A percentile compares a stretch with the other conserved stretches of the same genome.
Conservation (phyloP, 92 coral and sea anemone genomes). For the Metridium senile region DNA sequence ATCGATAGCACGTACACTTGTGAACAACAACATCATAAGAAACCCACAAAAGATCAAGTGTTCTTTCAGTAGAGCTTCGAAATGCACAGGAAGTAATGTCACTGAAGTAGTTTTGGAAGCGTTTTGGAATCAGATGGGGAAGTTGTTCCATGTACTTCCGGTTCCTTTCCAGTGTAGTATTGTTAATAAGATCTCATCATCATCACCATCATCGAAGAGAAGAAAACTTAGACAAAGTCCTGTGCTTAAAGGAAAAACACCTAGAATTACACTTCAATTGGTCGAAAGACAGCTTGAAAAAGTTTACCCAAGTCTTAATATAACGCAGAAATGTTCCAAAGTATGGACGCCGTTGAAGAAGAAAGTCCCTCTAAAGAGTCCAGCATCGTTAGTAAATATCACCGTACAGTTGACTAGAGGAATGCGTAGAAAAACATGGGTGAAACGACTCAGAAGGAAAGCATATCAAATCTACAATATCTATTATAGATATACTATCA, state of each 20-base stretch:
- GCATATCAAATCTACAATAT: conserved; percentile 60
- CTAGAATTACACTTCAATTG: conserved; percentile 34
- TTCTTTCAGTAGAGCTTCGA: background rate
- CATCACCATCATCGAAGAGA: conserved; percentile 25
- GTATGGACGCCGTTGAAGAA: conserved; percentile 44
- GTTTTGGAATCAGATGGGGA: conserved; percentile 37
- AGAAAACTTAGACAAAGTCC: conserved; percentile 7
- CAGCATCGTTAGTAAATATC: conserved; percentile 68
- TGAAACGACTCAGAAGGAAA: conserved; percentile 49
- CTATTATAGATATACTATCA: conserved; percentile 46
- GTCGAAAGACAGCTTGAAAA: conserved; percentile 47
- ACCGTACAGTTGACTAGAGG: conserved; percentile 59
- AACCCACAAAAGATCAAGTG: conserved; percentile 25
- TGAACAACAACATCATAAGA: conserved; percentile 28
- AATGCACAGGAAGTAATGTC: background rate
- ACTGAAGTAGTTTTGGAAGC: conserved; percentile 6
- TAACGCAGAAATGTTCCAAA: conserved; percentile 53
- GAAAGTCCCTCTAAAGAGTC: conserved; percentile 28
- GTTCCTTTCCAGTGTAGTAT: conserved; percentile 81
- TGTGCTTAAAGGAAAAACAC: conserved; percentile 8
- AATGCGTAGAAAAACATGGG: conserved; percentile 52
- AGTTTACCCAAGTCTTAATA: conserved; percentile 44
- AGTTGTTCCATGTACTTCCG: conserved; percentile 63
- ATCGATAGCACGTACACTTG: conserved; percentile 5
- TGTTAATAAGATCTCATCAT: conserved; percentile 50